These are phyloP conservation scores for Eospalax fontanierii DNA, from an alignment of 2,797 vertebrate genomes.

Conservation along the genomic window DNA sequence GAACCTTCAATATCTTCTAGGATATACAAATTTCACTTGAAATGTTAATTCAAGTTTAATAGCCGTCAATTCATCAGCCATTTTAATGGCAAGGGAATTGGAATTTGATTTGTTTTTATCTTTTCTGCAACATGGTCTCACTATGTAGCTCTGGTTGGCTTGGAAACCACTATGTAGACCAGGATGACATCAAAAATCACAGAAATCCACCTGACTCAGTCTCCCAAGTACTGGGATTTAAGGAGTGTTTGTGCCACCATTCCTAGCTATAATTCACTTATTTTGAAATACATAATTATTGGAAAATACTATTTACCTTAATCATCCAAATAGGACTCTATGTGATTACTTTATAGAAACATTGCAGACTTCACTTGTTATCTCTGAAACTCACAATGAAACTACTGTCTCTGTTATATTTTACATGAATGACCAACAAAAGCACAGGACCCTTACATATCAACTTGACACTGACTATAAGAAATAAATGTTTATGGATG, in stretches of 20 bases:
- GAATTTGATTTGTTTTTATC: too few species aligned
- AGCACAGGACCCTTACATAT: not conserved
- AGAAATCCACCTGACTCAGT: too few species aligned
- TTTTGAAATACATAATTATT: not conserved
- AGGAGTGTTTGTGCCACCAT: too few species aligned
- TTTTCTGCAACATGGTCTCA: too few species aligned
- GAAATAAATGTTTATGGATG: not conserved
- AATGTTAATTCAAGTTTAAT: too few species aligned
- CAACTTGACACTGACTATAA: not conserved
- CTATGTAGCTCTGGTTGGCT: too few species aligned
- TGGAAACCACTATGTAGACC: too few species aligned
- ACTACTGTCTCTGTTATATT: not conserved
- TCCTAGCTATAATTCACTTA: not conserved
- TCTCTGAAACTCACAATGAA: not conserved
- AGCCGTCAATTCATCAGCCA: not conserved
- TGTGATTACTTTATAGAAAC: not conserved
- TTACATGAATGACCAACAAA: not conserved
- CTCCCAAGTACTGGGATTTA: too few species aligned
- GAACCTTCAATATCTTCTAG: too few species aligned
- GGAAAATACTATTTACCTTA: too few species aligned
- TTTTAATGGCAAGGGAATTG: not conserved
- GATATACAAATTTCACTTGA: too few species aligned
- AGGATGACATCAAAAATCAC: too few species aligned
- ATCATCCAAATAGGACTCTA: not conserved
- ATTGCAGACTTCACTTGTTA: not conserved